Evolutionary conservation across 2,888 invertebrate species (phyloP).

Genomic region (Uropetala carovei): DNA sequence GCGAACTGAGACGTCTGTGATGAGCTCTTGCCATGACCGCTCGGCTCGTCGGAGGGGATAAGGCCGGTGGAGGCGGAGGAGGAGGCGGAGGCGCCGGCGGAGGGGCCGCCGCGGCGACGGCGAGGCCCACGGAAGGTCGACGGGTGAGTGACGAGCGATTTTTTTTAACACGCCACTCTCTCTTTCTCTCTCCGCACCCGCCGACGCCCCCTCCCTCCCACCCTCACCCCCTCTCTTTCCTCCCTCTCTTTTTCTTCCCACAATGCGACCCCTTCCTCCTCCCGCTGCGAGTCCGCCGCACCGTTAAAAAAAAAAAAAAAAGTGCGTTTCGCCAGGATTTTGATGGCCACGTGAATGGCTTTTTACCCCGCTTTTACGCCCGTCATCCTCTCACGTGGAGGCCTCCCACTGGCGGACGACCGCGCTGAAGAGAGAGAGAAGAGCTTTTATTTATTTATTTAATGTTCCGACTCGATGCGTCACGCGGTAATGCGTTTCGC

Average conservation of each 20-base stretch:
- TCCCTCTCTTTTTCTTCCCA: neutral
- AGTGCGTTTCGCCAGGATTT: neutral
- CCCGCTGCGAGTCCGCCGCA: neutral
- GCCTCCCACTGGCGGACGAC: neutral
- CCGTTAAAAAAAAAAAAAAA: neutral
- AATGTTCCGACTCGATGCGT: neutral
- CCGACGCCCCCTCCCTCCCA: neutral
- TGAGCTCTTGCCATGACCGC: slow-evolving; percentile 63
- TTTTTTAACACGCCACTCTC: neutral
- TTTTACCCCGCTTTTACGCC: neutral
- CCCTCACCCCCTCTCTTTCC: too few species aligned
- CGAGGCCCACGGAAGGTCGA: slow-evolving; percentile 62
- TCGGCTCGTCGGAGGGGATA: slow-evolving; percentile 58
- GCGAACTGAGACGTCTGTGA: slow-evolving; percentile 57
- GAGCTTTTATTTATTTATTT: neutral
- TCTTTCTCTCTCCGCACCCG: neutral
- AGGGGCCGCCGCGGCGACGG: slow-evolving; percentile 46
- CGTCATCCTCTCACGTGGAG: neutral
- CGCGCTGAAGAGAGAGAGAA: neutral
- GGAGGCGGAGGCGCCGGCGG: neutral
- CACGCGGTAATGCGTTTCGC: neutral
- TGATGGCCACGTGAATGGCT: slow-evolving; percentile 18
- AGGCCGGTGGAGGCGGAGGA: slow-evolving; percentile 37
- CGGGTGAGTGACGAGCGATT: slow-evolving; percentile 17
- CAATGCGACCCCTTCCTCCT: neutral